Conservation (phyloP, 2,888 invertebrate species). For the Lepas anatifera region DNA sequence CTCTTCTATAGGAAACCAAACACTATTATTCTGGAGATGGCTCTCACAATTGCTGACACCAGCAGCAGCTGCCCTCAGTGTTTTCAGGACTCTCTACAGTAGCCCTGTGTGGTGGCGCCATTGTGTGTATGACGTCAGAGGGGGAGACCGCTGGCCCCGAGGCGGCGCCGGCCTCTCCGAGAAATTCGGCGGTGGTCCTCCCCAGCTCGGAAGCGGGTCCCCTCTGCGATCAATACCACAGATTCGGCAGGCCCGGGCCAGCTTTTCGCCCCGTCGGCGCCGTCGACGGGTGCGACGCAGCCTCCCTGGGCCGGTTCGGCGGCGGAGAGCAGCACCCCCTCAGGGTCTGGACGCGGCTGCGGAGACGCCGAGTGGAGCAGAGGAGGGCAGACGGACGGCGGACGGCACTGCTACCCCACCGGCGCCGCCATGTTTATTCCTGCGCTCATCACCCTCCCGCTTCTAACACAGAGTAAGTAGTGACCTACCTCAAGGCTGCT, state of each 20-base stretch:
- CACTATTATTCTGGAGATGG: too few relatives aligned
- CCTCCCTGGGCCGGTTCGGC: background rate
- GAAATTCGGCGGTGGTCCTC: constrained; percentile 2
- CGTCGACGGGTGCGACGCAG: background rate
- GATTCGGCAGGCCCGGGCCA: constrained; percentile 5
- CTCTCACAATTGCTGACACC: too few relatives aligned
- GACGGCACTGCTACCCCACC: background rate
- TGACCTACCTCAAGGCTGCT: too few relatives aligned
- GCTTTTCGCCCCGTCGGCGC: background rate
- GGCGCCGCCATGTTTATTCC: background rate
- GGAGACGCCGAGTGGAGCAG: background rate
- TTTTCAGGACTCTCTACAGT: too few relatives aligned
- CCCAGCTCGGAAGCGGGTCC: background rate
- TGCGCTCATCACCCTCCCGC: background rate
- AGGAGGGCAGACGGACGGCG: background rate
- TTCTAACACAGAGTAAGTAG: background rate
- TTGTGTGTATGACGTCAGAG: too few relatives aligned
- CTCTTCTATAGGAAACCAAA: too few relatives aligned
- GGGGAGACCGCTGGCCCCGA: too few relatives aligned
- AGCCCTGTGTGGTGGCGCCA: too few relatives aligned
- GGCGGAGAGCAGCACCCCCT: background rate
- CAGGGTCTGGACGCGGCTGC: background rate
- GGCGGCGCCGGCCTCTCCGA: too few relatives aligned
- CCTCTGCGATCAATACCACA: background rate
- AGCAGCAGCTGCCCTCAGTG: too few relatives aligned